Evolutionary conservation across 2,113 vertebrate species (phyloP).

Genomic region (Crypturellus undulatus): DNA sequence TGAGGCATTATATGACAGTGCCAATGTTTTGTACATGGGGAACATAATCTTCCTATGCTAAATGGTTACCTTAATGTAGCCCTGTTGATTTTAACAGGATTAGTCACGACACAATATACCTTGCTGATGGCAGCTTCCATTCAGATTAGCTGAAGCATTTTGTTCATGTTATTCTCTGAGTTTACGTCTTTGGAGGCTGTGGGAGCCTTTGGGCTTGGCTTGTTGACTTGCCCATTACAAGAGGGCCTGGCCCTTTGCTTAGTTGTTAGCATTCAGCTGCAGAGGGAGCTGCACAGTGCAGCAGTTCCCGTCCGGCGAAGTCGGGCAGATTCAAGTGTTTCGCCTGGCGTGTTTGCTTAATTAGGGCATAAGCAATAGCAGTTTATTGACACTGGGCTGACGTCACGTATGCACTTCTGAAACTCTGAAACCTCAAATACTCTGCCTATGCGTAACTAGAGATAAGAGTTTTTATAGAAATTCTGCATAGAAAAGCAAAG

Average conservation of each 20-base stretch:
- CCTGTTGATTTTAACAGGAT: background rate
- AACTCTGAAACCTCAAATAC: background rate
- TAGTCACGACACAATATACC: background rate
- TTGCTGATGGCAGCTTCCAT: background rate
- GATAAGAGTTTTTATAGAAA: background rate
- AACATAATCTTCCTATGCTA: background rate
- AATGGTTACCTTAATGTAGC: background rate
- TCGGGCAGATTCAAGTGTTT: background rate
- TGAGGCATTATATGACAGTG: background rate
- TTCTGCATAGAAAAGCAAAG: background rate
- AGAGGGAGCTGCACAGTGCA: fast-evolving
- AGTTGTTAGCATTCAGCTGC: fast-evolving
- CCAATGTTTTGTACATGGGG: background rate
- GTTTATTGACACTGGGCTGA: background rate
- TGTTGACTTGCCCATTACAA: background rate
- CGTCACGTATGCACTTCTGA: background rate
- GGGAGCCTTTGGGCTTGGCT: background rate
- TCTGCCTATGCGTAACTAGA: background rate
- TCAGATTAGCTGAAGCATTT: background rate
- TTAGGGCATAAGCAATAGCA: fast-evolving
- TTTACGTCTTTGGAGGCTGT: background rate
- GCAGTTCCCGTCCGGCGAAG: background rate
- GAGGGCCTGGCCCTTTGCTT: background rate
- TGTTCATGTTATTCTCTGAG: background rate
- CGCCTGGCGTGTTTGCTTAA: background rate